These are phyloP conservation scores for Otocyon megalotis DNA, from an alignment of 2,113 vertebrate genomes.

Conservation along the genomic window DNA sequence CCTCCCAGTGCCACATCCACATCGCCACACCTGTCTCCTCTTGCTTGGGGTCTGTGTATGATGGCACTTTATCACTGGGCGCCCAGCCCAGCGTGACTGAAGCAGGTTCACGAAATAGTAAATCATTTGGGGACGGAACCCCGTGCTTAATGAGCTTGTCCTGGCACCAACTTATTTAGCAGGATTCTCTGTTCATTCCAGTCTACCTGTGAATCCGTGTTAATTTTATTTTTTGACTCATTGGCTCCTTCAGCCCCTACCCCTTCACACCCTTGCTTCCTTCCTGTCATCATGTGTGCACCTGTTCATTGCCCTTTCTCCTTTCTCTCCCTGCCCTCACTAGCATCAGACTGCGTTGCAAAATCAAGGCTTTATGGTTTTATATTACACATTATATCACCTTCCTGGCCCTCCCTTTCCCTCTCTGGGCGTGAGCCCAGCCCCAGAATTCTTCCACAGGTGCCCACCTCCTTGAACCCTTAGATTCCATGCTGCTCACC, in stretches of 20 bases:
- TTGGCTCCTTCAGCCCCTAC: neutral
- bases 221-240: neutral
- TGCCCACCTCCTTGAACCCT: rapidly evolving
- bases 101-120: neutral
- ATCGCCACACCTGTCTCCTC: rapidly evolving
- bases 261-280: rapidly evolving
- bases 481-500: rapidly evolving
- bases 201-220: neutral
- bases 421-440: too few species aligned
- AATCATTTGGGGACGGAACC: too few species aligned
- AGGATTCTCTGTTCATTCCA: neutral
- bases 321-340: neutral
- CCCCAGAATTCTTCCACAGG: neutral
- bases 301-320: neutral
- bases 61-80: rapidly evolving
- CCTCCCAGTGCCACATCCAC: rapidly evolving
- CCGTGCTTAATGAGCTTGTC: neutral
- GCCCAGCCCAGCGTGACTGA: rapidly evolving
- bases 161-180: neutral
- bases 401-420: neutral
- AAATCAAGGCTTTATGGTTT: rapidly evolving
- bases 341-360: too few species aligned
- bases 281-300: rapidly evolving
- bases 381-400: rapidly evolving
- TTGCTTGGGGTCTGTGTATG: rapidly evolving